A percentile compares a stretch with the other conserved stretches of the same genome.
phyloP scores from a whole-genome alignment of 2,888 invertebrate species.

The Melieria omissa region DNA sequence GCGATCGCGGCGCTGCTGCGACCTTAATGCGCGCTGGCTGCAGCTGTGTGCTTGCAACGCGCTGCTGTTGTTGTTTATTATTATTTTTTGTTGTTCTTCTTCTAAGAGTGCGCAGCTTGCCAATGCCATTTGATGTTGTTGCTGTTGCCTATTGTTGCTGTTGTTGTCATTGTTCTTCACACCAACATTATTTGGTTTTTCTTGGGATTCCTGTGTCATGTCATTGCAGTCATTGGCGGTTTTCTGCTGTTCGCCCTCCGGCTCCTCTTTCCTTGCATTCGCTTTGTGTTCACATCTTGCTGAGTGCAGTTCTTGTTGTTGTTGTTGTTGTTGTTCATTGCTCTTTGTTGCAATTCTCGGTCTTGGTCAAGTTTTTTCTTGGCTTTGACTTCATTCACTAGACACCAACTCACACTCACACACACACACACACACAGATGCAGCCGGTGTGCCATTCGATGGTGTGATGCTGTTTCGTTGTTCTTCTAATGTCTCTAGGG shows the following conservation, averaged over 20 bases:
- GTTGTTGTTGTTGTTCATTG: conserved; percentile 25
- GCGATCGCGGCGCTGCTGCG: not conserved
- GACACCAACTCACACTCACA: no score
- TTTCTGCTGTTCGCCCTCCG: not conserved
- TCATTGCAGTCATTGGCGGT: not conserved
- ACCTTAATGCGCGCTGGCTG: conserved; percentile 13
- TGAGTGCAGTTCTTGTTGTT: not conserved
- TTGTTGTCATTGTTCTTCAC: conserved; percentile 28
- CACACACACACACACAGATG: no score
- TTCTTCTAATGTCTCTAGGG: no score
- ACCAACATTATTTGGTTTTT: no score
- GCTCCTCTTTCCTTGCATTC: conserved; percentile 2
- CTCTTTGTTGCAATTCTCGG: conserved; percentile 30
- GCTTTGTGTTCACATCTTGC: conserved; percentile 46
- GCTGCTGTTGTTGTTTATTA: no score
- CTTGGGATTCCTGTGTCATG: no score
- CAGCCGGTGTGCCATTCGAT: no score
- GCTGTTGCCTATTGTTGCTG: conserved; percentile 25
- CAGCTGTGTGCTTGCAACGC: not conserved
- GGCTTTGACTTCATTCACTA: conserved; percentile 1
- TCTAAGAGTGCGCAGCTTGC: conserved; percentile 8
- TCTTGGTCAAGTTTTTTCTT: conserved; percentile 43
- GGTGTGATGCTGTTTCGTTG: no score
- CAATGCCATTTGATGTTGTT: conserved; percentile 43
- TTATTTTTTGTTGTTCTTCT: not conserved